Percentiles rank a stretch among this genome's conserved stretches.
These are phyloP conservation scores for Thalassarche chlororhynchos DNA, from an alignment of 2,113 vertebrate genomes.

Conservation along the genomic window DNA sequence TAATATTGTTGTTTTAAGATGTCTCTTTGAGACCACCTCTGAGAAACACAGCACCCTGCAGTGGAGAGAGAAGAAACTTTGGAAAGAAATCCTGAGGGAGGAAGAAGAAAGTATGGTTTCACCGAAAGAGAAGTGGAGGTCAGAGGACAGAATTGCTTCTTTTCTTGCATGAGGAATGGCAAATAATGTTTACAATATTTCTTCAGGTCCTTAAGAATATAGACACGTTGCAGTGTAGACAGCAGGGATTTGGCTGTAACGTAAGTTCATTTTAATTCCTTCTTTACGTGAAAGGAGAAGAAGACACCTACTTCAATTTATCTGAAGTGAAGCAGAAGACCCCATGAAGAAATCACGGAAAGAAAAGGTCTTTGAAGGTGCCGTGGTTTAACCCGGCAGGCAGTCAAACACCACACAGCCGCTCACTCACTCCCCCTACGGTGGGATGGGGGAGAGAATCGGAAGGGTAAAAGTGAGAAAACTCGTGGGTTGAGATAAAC, in stretches of 20 bases:
- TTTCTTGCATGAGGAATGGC: not conserved
- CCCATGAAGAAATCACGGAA: not conserved
- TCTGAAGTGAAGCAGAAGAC: not conserved
- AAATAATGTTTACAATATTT: not conserved
- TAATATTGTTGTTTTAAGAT: not conserved
- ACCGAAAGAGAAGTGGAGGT: not conserved
- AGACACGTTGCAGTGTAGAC: not conserved
- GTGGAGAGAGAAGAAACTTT: not conserved
- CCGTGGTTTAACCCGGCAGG: too few relatives aligned
- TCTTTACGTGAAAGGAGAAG: not conserved
- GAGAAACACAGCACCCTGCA: not conserved
- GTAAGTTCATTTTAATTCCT: not conserved
- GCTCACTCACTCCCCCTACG: too few relatives aligned
- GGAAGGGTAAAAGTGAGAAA: too few relatives aligned
- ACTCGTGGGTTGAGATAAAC: too few relatives aligned
- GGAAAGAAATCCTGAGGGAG: not conserved
- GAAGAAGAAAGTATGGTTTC: not conserved
- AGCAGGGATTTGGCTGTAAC: not conserved
- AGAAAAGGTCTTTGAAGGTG: not conserved
- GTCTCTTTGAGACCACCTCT: not conserved
- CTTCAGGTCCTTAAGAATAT: not conserved
- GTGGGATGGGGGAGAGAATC: too few relatives aligned
- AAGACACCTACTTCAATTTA: rapidly evolving
- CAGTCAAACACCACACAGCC: too few relatives aligned
- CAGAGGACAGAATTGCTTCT: not conserved